A percentile compares a stretch with the other conserved stretches of the same genome.
These are phyloP conservation scores for Trichacis sp. DNA, from an alignment of 2,888 invertebrate species.

Conservation along the genomic window DNA sequence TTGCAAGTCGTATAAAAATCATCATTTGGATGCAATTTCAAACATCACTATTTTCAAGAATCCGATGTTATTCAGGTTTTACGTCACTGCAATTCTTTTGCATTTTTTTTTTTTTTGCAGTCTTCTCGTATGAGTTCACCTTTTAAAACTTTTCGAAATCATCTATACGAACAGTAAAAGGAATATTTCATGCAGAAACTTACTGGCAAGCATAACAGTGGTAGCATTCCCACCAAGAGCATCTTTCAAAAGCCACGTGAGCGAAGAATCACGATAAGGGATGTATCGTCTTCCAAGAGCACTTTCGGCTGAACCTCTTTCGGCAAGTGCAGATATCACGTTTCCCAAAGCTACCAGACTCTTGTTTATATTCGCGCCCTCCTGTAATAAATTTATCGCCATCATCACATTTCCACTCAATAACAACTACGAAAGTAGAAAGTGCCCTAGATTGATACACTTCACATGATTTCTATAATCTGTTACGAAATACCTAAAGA, in stretches of 20 bases:
- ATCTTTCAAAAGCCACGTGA: conserved; percentile 86
- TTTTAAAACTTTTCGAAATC: not conserved
- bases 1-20: too few relatives aligned
- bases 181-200: conserved; percentile 45
- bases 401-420: conserved; percentile 10
- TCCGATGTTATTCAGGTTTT: too few relatives aligned
- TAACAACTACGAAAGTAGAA: not conserved
- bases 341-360: conserved; percentile 85
- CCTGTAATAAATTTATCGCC: conserved; percentile 53
- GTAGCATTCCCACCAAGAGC: conserved; percentile 84
- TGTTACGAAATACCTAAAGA: too few relatives aligned
- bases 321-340: conserved; percentile 81
- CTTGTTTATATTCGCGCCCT: conserved; percentile 81
- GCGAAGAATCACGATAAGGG: conserved; percentile 83
- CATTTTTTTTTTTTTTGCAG: too few relatives aligned
- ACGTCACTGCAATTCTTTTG: too few relatives aligned
- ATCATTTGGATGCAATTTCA: too few relatives aligned
- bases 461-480: too few relatives aligned
- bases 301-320: conserved; percentile 58
- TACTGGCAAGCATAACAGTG: conserved; percentile 85
- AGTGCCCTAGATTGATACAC: too few relatives aligned
- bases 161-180: not conserved
- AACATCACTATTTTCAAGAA: too few relatives aligned
- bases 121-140: not conserved
- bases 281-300: conserved; percentile 72